Base-by-base conservation (phyloP, 2,113 vertebrate species). In the Thamnaconus septentrionalis region DNA sequence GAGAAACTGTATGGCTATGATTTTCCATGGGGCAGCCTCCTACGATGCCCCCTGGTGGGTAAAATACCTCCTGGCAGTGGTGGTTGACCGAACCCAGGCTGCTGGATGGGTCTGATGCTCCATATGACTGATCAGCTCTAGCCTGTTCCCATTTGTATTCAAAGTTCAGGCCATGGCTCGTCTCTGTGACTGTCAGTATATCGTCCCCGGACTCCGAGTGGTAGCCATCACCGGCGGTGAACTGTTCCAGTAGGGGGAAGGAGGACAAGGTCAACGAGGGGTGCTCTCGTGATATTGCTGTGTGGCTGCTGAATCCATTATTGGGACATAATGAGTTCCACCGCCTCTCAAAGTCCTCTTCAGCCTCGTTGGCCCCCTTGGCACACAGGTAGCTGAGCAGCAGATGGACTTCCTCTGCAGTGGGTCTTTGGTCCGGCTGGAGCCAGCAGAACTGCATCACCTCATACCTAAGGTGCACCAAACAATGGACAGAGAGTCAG, bases 381-480 rank as follows among this genome's bases (percentile, higher is more conserved):
- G 95, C 94, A 3, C 95, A 96, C 41, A 99, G 89, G 76, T 98
- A 98, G 73, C 93, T 95, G 71, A 99, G 93, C 82, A 99, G 88
- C 71, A 98, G 83, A 76, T 98, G 95, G 11, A 99, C 96, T 80
- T 99, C 97, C 80, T 98, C 96, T 0, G 94, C 94, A 0, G 90
- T 96, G 46, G 97, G 97, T 57, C 97, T 93, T 91, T 98, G 97
- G 65, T 98, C 96, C 0, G 96, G 93, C 84, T 96, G 96, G 60
- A 99, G 92, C 97, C 97, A 99, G 89, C 97, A 99, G 90, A 98
- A 98, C 90, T 98, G 97, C 97, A 98, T 96, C 76, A 98, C 97
- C 85, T 99, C 97, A 4, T 95, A 98, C 97, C 97, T 99, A 89
- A 47, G 46, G 1, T 69, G 3, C 11, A 4, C 42, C 46, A 48